A percentile compares a stretch with the other conserved stretches of the same genome.
These are phyloP conservation scores for Crotophaga sulcirostris DNA, from an alignment of 2,113 vertebrate genomes.

Conservation along the genomic window DNA sequence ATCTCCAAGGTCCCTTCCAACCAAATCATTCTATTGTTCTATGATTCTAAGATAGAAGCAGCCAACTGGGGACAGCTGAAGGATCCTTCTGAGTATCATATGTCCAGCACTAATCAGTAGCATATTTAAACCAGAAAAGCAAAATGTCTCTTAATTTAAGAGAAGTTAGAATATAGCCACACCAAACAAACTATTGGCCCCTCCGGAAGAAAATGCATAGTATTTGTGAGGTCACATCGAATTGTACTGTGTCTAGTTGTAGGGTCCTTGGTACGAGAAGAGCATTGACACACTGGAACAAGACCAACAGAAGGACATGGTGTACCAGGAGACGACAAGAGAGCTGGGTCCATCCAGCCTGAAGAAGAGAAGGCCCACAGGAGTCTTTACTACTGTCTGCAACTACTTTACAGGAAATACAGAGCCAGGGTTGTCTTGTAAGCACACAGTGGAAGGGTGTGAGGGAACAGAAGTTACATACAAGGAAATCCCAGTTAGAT, in stretches of 20 bases:
- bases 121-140: background rate
- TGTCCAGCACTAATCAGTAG: background rate
- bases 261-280: background rate
- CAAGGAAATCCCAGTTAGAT: background rate
- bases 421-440: background rate
- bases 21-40: no score
- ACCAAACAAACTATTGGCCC: background rate
- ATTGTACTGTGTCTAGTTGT: fast-evolving
- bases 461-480: background rate
- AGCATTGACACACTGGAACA: background rate
- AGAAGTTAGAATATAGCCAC: background rate
- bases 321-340: background rate
- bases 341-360: background rate
- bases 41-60: background rate
- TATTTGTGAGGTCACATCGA: background rate
- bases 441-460: background rate
- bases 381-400: background rate
- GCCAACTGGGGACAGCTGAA: background rate
- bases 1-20: no score
- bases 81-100: background rate
- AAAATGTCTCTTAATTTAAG: background rate
- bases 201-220: background rate
- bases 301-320: background rate
- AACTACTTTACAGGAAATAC: background rate
- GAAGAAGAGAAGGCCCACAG: background rate